Evolutionary conservation across 2,888 invertebrate genomes (phyloP).

Genomic region (Actias luna): DNA sequence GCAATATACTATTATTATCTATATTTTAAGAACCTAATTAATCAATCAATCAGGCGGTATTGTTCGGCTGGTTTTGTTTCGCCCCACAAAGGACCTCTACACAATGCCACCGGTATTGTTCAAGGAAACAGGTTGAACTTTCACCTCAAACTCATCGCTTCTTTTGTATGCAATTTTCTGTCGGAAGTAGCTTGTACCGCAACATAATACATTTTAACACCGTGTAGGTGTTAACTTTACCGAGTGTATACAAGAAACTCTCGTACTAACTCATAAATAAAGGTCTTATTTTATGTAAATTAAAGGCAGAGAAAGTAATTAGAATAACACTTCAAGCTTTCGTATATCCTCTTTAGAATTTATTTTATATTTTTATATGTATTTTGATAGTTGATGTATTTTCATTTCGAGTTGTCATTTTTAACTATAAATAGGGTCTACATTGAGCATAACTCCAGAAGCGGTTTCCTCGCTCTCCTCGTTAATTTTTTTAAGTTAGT

Average conservation of each 20-base stretch:
- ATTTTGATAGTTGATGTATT: no score
- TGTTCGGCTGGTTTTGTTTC: constrained; percentile 52
- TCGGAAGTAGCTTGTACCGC: constrained; percentile 19
- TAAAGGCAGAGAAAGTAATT: background rate
- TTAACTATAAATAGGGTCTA: no score
- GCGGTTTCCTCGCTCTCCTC: no score
- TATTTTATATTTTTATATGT: background rate
- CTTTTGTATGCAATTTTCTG: constrained; percentile 37
- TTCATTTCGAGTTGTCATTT: no score
- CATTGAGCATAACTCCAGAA: no score
- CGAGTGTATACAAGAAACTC: background rate
- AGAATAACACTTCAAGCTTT: background rate
- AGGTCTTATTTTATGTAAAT: background rate
- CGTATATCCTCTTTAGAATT: background rate
- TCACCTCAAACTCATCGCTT: constrained; percentile 42
- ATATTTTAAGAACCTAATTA: constrained; percentile 40
- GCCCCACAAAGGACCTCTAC: constrained; percentile 46
- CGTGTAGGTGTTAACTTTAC: background rate
- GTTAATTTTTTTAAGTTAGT: no score
- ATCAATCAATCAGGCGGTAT: constrained; percentile 53
- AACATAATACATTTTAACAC: background rate
- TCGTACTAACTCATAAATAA: background rate
- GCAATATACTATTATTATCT: constrained; percentile 1
- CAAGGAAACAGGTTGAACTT: constrained; percentile 39
- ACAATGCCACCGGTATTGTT: constrained; percentile 42